Evolutionary conservation across 1,140 invertebrate species (phyloP), one percentile per base, ranked within the genome.

Genomic region (Drosophila neocordata): DNA sequence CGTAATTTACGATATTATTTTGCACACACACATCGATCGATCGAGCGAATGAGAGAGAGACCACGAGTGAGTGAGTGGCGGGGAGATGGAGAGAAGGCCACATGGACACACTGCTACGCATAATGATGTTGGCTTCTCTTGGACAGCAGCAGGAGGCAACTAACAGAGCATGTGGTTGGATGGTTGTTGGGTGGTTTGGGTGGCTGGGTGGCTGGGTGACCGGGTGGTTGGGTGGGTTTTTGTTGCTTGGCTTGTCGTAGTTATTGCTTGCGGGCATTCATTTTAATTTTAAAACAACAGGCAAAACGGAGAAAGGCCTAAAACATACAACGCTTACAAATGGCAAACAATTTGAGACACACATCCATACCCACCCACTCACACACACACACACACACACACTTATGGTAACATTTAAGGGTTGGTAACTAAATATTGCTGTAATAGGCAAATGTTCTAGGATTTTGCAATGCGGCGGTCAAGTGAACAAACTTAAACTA

Each of bases 261-360:
- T 88, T 89, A 87, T 88, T 83, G 83, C 83, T 83, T 88, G 83
- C 84, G 83, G 83, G 84, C 83, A 88, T 88, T 88, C 84, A 88
- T 88, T 88, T 88, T 88, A 88, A 88, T 88, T 88, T 88, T 88
- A 88, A 88, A 88, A 88, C 83, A 88, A 88, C 83, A 88, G 76
- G 73, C 34, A 53, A 77, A 76, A 70, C 65, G 58, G 69, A 73
- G 67, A 77, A 57, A 65, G 83, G 78, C 78, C 82, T 75, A 85
- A 74, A 87, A 87, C 81, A 81, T 73, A 84, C 81, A 85, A 69
- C 78, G 81, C 81, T 85, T 85, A 85, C 82, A 87, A 87, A 87
- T 87, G 83, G 78, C 82, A 87, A 87, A 87, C 82, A 87, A 87
- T 87, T 85, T 85, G 69, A 79, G 69, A 74, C 61, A 59, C 62